phyloP scores from a whole-genome alignment of 2,797 vertebrate species.

The Chloroceryle inda region DNA sequence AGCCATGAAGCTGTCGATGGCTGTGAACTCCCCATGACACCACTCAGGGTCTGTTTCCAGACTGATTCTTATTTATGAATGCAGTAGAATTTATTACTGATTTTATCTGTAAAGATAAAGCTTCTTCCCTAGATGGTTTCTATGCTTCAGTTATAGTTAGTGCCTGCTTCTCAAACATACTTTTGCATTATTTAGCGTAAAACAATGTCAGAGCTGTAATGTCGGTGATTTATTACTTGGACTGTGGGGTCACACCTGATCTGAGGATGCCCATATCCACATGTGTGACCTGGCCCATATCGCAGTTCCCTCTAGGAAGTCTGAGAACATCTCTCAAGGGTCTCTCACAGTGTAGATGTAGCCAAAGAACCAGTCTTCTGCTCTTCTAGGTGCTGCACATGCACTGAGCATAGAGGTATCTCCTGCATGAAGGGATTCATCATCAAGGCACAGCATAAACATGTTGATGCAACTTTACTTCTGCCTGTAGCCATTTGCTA shows the following conservation, averaged over 20 bases:
- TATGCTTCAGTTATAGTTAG: slow-evolving; percentile 33
- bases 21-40: slow-evolving; percentile 64
- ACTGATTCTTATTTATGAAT: slow-evolving; percentile 69
- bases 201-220: not conserved
- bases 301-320: not conserved
- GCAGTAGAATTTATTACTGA: slow-evolving; percentile 70
- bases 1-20: slow-evolving; percentile 28
- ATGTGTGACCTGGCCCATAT: not conserved
- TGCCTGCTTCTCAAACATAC: not conserved
- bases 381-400: not conserved
- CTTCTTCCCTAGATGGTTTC: slow-evolving; percentile 35
- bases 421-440: not conserved
- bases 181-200: slow-evolving; percentile 10
- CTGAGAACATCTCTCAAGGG: not conserved
- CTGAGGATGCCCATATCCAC: accelerated
- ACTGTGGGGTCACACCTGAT: not conserved
- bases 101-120: slow-evolving; percentile 67
- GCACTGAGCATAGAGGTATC: not conserved
- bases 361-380: not conserved
- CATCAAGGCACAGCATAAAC: not conserved
- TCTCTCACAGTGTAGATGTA: not conserved
- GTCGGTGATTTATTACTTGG: not conserved
- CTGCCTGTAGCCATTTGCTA: not conserved
- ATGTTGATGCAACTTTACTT: not conserved
- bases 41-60: slow-evolving; percentile 49